A percentile compares a stretch with the other conserved stretches of the same genome.
These are phyloP conservation scores for Siphlonurus alternatus DNA, from an alignment of 2,888 invertebrate species.

Conservation along the genomic window DNA sequence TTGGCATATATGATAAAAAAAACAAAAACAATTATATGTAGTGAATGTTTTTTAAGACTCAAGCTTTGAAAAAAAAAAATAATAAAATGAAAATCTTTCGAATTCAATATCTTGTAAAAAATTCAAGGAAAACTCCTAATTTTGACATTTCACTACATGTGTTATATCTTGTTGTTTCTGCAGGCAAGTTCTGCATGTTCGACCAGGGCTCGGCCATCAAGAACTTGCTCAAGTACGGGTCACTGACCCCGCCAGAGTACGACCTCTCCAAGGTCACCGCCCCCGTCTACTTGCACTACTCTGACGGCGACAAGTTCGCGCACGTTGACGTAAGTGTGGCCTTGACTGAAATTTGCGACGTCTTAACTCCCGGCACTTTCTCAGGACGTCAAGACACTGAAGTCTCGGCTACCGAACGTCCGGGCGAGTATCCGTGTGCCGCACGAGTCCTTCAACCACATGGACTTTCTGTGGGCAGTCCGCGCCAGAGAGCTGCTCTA, in stretches of 20 bases:
- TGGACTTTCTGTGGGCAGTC: conserved; percentile 51
- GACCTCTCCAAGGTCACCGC: background rate
- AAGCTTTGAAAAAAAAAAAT: too few relatives aligned
- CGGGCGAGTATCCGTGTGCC: background rate
- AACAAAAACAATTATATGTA: too few relatives aligned
- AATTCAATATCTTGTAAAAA: too few relatives aligned
- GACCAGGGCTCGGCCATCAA: background rate
- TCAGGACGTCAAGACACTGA: background rate
- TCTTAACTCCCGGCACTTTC: too few relatives aligned
- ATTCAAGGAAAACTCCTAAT: too few relatives aligned
- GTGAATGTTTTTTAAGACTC: too few relatives aligned
- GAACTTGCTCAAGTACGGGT: background rate
- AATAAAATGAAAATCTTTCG: too few relatives aligned
- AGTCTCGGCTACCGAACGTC: background rate
- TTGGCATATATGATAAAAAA: too few relatives aligned
- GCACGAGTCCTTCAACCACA: conserved; percentile 46
- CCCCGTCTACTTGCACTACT: background rate
- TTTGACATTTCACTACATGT: too few relatives aligned
- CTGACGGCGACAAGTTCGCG: background rate
- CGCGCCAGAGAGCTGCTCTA: conserved; percentile 44
- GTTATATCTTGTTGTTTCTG: too few relatives aligned
- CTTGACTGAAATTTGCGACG: too few relatives aligned
- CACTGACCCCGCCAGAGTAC: background rate
- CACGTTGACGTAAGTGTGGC: background rate
- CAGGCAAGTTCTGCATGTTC: background rate